Evolutionary conservation across 37 sponge, comb jelly and placozoan species (phyloP), one percentile per base, ranked within the genome.

Genomic region (Oopsacas minuta): DNA sequence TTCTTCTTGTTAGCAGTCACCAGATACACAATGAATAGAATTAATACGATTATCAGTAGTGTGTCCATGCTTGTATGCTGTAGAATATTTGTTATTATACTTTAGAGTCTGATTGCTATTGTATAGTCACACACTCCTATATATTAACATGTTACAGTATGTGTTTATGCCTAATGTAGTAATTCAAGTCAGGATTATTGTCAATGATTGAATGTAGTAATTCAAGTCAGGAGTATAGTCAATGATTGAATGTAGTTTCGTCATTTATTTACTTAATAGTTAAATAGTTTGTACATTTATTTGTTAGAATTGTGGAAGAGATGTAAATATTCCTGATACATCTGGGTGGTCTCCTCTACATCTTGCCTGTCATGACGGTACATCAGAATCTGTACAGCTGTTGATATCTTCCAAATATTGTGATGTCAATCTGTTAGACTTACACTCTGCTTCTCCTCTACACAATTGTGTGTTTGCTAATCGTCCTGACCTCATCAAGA

Each of bases 281-380:
- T 17, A 46, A 46, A 46, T 46, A 46, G 51, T 46, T 46, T 46
- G 17, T 22, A n/a, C n/a, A 42, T 61, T n/a, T 12, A 32, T 3
- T n/a, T 25, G 7, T n/a, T 61, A 61, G 75, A 61, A 10, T 3
- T 61, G 75, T 12, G 75, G 75, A 12, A 91, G 88, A 51, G 89
- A 88, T 39, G 37, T 91, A 37, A 91, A 91, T 39, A 85, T 89
- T 25, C 87, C 87, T 35, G 91, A 91, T 39, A 90, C 87, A 0
- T 69, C 35, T 46, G 91, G 89, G 36, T 83, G 39, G 84, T 89
- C 89, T 86, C 89, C 91, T 37, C 86, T 91, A 25, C 91, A 91
- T 35, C 38, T 91, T 30, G 91, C 91, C 25, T 86, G 87, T 84
- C 37, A 38, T 0, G 85, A 84, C 23, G 82, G 86, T 1, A 82